phyloP scores from a whole-genome alignment of 2,797 vertebrate species.

The Synanceia verrucosa region DNA sequence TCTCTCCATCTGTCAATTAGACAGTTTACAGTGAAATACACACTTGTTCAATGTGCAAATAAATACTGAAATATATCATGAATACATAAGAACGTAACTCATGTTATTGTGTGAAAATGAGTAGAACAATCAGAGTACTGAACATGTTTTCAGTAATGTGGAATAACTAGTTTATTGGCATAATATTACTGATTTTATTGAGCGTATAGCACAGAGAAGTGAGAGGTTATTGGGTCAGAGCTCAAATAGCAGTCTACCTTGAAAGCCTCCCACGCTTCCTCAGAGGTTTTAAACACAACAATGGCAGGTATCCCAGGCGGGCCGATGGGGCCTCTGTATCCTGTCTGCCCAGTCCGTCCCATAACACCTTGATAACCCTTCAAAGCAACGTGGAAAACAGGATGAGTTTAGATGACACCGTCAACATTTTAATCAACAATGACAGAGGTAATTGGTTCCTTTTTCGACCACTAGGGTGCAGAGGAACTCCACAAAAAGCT shows the following conservation, averaged over 20 bases:
- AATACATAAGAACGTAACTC: too few relatives aligned
- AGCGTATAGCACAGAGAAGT: neutral
- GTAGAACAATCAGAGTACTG: neutral
- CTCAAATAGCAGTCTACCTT: conserved; percentile 67
- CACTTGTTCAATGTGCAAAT: too few relatives aligned
- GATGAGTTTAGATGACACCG: neutral
- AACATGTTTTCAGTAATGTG: neutral
- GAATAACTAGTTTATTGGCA: neutral
- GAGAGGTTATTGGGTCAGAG: neutral
- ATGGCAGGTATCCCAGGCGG: conserved; percentile 82
- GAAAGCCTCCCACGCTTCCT: conserved; percentile 82
- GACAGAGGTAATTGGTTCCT: neutral
- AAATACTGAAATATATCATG: too few relatives aligned
- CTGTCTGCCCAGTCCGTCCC: conserved; percentile 78
- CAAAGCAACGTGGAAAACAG: conserved; percentile 5
- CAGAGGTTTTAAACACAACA: conserved; percentile 79
- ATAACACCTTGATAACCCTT: conserved; percentile 82
- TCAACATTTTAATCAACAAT: neutral
- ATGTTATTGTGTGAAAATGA: neutral
- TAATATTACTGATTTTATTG: neutral
- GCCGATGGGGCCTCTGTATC: conserved; percentile 76
- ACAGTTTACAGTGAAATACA: too few relatives aligned
- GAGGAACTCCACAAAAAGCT: neutral
- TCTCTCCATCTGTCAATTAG: too few relatives aligned
- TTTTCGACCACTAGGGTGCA: conserved; percentile 3